Percentiles rank a stretch among this genome's conserved stretches.
Conservation (phyloP, 2,113 vertebrate genomes). For the Passer domesticus region DNA sequence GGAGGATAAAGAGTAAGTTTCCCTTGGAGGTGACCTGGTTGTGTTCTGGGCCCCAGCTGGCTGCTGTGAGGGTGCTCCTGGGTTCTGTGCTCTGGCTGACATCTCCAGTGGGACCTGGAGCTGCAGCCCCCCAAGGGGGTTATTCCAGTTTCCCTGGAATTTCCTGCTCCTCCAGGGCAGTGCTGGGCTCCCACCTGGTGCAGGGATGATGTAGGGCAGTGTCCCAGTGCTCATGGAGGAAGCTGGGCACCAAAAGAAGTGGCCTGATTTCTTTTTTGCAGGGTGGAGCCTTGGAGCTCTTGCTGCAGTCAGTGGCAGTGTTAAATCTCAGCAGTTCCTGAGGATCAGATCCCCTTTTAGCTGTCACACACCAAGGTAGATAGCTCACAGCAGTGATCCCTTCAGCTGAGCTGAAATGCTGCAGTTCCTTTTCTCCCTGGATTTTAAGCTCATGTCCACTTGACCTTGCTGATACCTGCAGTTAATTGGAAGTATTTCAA, state of each 20-base stretch:
- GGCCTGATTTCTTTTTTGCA: slow-evolving; percentile 3
- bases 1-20: slow-evolving; percentile 87
- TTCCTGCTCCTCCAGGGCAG: background rate
- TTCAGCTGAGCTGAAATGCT: background rate
- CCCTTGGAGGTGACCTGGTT: background rate
- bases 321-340: background rate
- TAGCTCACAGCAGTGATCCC: background rate
- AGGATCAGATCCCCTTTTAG: background rate
- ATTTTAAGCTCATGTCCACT: background rate
- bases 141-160: background rate
- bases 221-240: background rate
- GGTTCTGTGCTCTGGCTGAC: background rate
- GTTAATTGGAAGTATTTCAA: background rate
- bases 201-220: background rate
- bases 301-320: background rate
- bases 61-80: background rate
- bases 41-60: background rate
- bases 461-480: background rate
- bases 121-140: accelerated
- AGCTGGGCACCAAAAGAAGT: background rate
- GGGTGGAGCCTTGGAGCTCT: background rate
- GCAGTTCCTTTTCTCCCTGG: background rate
- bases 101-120: accelerated
- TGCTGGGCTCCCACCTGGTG: background rate
- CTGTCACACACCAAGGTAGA: background rate